These are phyloP conservation scores for Oryzias javanicus DNA, from an alignment of 2,113 vertebrate genomes.

Conservation along the genomic window DNA sequence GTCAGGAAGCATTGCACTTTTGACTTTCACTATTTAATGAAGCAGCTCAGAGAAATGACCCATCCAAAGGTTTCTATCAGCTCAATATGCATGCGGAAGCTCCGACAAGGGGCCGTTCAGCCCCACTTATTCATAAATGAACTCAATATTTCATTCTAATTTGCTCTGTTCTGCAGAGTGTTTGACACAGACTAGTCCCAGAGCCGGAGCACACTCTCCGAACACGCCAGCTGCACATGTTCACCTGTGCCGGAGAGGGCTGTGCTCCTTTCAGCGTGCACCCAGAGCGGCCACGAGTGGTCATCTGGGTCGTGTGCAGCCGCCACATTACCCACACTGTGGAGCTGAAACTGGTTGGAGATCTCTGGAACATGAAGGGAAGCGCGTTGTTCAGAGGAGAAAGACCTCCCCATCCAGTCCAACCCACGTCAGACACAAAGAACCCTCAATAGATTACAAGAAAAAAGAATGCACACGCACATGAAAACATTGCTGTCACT, in stretches of 20 bases:
- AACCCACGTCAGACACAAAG: too few relatives aligned
- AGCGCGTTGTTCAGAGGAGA: slow-evolving; percentile 12
- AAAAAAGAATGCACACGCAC: too few relatives aligned
- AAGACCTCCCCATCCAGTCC: background rate
- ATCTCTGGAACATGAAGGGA: slow-evolving; percentile 5
- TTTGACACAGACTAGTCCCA: slow-evolving; percentile 56
- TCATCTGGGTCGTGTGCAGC: background rate
- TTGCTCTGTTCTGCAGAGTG: slow-evolving; percentile 60
- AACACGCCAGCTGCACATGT: slow-evolving; percentile 39
- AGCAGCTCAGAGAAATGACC: slow-evolving; percentile 76
- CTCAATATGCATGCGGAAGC: slow-evolving; percentile 69
- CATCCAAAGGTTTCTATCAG: slow-evolving; percentile 74
- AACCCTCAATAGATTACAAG: too few relatives aligned
- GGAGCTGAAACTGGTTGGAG: slow-evolving; percentile 5
- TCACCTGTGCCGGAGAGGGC: slow-evolving; percentile 31
- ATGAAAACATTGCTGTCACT: too few relatives aligned
- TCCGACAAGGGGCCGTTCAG: slow-evolving; percentile 69
- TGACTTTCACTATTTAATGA: slow-evolving; percentile 77
- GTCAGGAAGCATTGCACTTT: slow-evolving; percentile 61
- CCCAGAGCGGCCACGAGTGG: slow-evolving; percentile 13
- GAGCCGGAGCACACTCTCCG: slow-evolving; percentile 27
- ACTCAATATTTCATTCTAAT: slow-evolving; percentile 76
- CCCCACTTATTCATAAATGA: slow-evolving; percentile 77
- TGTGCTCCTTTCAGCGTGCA: slow-evolving; percentile 29
- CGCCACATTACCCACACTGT: slow-evolving; percentile 7